Percentiles rank a stretch among this genome's conserved stretches.
phyloP scores from a whole-genome alignment of 2,113 vertebrate genomes.

The Odontesthes bonariensis region DNA sequence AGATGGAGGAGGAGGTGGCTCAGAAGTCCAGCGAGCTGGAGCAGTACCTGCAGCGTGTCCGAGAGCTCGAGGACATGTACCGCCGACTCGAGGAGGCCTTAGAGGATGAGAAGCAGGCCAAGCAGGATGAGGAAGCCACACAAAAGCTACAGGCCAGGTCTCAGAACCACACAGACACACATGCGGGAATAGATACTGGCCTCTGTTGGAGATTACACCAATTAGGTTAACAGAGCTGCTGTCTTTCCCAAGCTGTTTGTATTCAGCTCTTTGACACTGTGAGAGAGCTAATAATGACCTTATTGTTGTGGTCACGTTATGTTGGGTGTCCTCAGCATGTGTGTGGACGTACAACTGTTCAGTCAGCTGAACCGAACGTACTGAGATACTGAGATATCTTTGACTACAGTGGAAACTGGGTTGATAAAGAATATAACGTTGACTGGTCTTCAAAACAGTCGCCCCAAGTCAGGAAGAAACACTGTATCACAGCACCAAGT shows the following conservation, averaged over 20 bases:
- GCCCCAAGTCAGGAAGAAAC: no score
- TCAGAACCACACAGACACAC: conserved; percentile 5
- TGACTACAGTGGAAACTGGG: no score
- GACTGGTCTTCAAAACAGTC: no score
- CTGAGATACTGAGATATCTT: no score
- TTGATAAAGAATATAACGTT: no score
- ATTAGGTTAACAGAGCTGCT: neutral
- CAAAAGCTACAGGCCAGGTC: conserved; percentile 92
- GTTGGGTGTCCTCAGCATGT: neutral
- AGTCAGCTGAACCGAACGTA: neutral
- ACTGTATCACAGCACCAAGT: no score
- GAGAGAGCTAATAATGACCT: neutral
- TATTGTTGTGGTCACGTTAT: neutral
- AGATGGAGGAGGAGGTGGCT: conserved; percentile 96
- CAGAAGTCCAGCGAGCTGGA: conserved; percentile 95
- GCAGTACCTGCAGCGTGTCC: conserved; percentile 91
- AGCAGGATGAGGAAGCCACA: conserved; percentile 92
- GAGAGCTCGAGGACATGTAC: conserved; percentile 95
- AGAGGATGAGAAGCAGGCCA: conserved; percentile 93
- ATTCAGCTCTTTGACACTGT: neutral
- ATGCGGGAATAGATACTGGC: neutral
- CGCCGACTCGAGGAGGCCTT: conserved; percentile 90
- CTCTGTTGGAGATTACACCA: neutral
- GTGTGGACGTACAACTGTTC: neutral
- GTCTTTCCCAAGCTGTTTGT: neutral